phyloP scores from a whole-genome alignment of 2,113 vertebrate genomes.

The Xenopus borealis region DNA sequence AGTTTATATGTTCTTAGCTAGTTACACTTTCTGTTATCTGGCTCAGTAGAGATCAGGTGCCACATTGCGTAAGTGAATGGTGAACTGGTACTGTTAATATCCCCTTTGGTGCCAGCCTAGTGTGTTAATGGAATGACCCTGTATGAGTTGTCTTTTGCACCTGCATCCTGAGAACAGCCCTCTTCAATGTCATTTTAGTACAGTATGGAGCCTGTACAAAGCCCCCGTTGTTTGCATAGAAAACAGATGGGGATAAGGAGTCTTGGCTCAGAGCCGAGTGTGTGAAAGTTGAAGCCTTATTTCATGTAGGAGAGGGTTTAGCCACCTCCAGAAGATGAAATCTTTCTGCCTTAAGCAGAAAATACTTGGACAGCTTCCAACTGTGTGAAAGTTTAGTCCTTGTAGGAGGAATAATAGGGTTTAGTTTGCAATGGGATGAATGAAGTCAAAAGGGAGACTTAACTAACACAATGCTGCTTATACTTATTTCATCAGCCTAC shows the following conservation, averaged over 20 bases:
- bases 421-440: neutral
- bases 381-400: slow-evolving; percentile 58
- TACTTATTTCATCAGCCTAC: no score
- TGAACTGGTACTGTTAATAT: no score
- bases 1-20: no score
- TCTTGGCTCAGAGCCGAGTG: slow-evolving; percentile 49
- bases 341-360: slow-evolving; percentile 14
- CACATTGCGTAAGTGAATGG: no score
- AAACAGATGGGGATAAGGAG: slow-evolving; percentile 32
- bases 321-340: slow-evolving; percentile 49
- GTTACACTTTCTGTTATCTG: no score
- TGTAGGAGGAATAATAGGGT: slow-evolving; percentile 3
- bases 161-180: neutral
- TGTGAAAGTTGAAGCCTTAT: slow-evolving; percentile 56
- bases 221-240: slow-evolving; percentile 50
- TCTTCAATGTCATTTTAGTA: neutral
- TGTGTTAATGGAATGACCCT: no score
- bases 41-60: no score
- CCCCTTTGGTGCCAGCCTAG: no score
- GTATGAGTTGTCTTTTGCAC: neutral
- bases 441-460: neutral
- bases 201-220: slow-evolving; percentile 45
- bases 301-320: slow-evolving; percentile 51
- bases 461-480: neutral
- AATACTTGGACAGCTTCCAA: slow-evolving; percentile 51